A percentile compares a stretch with the other conserved stretches of the same genome.
These are phyloP conservation scores for Elanus axillaris DNA, from an alignment of 2,113 vertebrate genomes.

Conservation along the genomic window DNA sequence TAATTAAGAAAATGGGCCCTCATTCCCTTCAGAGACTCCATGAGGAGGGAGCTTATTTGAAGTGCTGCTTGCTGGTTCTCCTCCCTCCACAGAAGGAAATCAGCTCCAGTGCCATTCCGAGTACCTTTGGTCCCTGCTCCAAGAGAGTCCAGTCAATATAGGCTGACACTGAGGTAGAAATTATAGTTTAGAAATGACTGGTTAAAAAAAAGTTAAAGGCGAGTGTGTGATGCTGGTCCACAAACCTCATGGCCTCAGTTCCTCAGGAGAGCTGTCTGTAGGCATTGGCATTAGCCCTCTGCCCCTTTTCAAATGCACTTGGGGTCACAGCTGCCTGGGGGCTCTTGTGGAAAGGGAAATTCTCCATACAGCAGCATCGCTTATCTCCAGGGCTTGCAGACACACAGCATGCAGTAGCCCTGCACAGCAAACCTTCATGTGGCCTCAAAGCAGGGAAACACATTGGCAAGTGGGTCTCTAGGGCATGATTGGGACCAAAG, in stretches of 20 bases:
- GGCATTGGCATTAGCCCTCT: neutral
- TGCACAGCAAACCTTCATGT: neutral
- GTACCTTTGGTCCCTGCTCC: neutral
- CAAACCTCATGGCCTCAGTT: neutral
- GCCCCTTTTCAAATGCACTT: neutral
- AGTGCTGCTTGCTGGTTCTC: slow-evolving; percentile 34
- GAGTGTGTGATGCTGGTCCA: neutral
- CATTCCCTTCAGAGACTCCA: slow-evolving; percentile 51
- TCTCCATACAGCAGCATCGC: neutral
- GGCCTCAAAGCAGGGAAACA: neutral
- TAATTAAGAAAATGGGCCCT: slow-evolving; percentile 68
- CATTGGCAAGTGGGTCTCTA: neutral
- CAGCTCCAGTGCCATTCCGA: slow-evolving; percentile 17
- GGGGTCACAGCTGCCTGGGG: neutral
- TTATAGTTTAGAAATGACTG: neutral
- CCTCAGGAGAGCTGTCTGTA: neutral
- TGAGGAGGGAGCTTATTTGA: slow-evolving; percentile 38
- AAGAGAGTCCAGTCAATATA: neutral
- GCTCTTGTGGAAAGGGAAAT: neutral
- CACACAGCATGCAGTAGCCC: neutral
- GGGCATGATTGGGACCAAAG: neutral
- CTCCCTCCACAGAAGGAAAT: slow-evolving; percentile 3
- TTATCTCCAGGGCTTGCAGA: neutral
- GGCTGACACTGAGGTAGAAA: neutral
- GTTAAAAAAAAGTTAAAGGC: neutral